Evolutionary conservation across 2,888 invertebrate genomes (phyloP).

Genomic region (Embidobia sp.): DNA sequence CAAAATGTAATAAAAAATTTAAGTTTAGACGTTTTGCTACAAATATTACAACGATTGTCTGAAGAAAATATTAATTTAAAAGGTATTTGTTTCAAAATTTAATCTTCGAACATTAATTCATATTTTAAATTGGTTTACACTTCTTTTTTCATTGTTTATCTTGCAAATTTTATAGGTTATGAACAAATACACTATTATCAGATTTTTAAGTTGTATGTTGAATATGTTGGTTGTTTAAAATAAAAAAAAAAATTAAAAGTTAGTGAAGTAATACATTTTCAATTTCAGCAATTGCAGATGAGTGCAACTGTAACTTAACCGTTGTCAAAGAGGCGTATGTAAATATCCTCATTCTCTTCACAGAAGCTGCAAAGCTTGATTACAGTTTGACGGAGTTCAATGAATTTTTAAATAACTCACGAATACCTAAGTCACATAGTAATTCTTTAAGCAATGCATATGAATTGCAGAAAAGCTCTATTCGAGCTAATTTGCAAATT

Average conservation of each 20-base stretch:
- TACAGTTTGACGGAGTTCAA: slow-evolving; percentile 71
- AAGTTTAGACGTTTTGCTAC: not conserved
- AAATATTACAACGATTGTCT: not conserved
- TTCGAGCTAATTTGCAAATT: slow-evolving; percentile 72
- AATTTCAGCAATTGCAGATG: slow-evolving; percentile 69
- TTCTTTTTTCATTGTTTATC: not conserved
- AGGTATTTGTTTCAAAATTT: not conserved
- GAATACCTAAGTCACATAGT: slow-evolving; percentile 69
- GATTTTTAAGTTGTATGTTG: not conserved
- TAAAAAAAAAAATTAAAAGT: not conserved
- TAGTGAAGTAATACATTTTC: not conserved
- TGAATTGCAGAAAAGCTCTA: slow-evolving; percentile 67
- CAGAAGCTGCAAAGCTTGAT: slow-evolving; percentile 76
- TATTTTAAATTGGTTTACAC: not conserved
- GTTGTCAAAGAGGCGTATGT: slow-evolving; percentile 73
- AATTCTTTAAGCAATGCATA: slow-evolving; percentile 74
- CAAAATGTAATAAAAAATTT: not conserved
- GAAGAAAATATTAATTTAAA: not conserved
- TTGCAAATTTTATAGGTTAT: no score
- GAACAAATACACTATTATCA: no score
- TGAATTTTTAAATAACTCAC: slow-evolving; percentile 67
- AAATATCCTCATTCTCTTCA: slow-evolving; percentile 73
- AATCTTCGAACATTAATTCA: not conserved
- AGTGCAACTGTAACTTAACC: slow-evolving; percentile 72
- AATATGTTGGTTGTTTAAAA: not conserved